These are phyloP conservation scores for Rhinoderma darwinii DNA, from an alignment of 2,113 vertebrate genomes.

Conservation along the genomic window DNA sequence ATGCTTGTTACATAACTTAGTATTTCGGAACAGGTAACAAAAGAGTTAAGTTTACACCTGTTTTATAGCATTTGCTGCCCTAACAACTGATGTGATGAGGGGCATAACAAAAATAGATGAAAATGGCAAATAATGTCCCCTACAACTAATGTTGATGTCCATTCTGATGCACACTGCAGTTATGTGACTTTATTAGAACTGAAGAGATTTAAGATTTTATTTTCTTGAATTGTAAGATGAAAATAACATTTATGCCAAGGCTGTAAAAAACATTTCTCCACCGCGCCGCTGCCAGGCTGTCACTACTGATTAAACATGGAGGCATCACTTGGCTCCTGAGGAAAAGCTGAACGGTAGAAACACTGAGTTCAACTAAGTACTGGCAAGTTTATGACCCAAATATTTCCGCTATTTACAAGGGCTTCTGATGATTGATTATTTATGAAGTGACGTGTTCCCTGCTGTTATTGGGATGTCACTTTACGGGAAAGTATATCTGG, in stretches of 20 bases:
- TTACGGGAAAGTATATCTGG: not conserved
- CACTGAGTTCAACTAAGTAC: conserved; percentile 21
- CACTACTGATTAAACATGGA: conserved; percentile 24
- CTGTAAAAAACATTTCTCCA: conserved; percentile 1
- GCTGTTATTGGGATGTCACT: conserved; percentile 26
- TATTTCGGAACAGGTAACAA: too few species aligned
- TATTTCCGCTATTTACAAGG: not conserved
- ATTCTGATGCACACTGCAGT: not conserved
- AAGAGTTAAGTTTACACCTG: too few species aligned
- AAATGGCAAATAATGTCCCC: too few species aligned
- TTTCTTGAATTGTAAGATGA: not conserved
- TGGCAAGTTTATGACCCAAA: conserved; percentile 27
- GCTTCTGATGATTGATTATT: conserved; percentile 21
- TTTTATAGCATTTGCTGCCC: too few species aligned
- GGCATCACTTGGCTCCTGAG: conserved; percentile 27
- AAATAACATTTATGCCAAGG: not conserved
- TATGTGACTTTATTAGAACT: too few species aligned
- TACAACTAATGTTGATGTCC: not conserved
- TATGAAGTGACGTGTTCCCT: conserved; percentile 4
- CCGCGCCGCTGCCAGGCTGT: not conserved
- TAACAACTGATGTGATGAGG: too few species aligned
- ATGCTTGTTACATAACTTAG: too few species aligned
- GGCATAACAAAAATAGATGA: too few species aligned
- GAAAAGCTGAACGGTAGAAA: conserved; percentile 38
- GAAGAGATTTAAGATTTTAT: not conserved